phyloP scores from a whole-genome alignment of 2,888 invertebrate genomes.

The Melanotus villosus region DNA sequence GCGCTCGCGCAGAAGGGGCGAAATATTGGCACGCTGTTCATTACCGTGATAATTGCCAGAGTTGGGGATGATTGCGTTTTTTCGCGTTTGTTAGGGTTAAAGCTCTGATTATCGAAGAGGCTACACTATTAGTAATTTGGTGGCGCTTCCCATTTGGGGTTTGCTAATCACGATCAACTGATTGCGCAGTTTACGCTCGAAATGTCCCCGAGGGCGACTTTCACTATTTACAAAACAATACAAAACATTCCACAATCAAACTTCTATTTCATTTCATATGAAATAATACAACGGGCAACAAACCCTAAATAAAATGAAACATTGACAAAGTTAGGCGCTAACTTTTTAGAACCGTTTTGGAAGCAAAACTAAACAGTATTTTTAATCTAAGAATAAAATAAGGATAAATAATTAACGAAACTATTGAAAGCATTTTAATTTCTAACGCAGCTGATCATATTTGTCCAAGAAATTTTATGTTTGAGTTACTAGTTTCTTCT shows the following conservation, averaged over 20 bases:
- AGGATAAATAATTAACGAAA: too few relatives aligned
- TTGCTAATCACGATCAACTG: constrained; percentile 28
- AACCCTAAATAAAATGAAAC: too few relatives aligned
- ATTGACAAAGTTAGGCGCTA: too few relatives aligned
- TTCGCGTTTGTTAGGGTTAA: constrained; percentile 46
- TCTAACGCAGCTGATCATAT: too few relatives aligned
- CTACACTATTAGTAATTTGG: constrained; percentile 43
- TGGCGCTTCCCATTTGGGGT: constrained; percentile 29
- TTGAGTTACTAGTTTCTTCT: too few relatives aligned
- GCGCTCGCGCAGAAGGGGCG: constrained; percentile 56
- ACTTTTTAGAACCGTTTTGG: too few relatives aligned
- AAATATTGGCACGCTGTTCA: constrained; percentile 57
- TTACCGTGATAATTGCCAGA: constrained; percentile 57
- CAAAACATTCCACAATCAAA: background rate
- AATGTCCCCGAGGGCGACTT: constrained; percentile 15
- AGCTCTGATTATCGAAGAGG: constrained; percentile 46
- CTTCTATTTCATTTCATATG: background rate
- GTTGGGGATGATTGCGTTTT: constrained; percentile 58
- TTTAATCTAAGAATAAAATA: too few relatives aligned
- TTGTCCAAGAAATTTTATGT: too few relatives aligned
- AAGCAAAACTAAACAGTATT: too few relatives aligned
- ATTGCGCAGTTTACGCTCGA: constrained; percentile 19
- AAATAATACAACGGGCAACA: too few relatives aligned
- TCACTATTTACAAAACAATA: constrained; percentile 20
- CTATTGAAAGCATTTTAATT: too few relatives aligned